These are phyloP conservation scores for Hetaerina americana DNA, from an alignment of 1,140 invertebrate species.

Conservation along the genomic window DNA sequence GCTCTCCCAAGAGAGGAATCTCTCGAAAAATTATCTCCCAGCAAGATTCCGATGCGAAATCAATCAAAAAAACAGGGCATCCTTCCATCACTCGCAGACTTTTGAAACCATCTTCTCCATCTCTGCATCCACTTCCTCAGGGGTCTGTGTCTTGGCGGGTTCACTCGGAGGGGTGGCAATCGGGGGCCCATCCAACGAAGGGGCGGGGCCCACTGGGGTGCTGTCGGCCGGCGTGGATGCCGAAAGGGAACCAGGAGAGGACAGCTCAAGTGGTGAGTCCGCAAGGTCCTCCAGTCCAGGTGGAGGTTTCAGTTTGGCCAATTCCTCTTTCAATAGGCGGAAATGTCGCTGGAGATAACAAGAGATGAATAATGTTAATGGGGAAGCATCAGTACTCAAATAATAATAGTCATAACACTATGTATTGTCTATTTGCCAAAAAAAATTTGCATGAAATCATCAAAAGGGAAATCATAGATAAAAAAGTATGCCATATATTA, in stretches of 20 bases:
- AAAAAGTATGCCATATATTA: too few relatives aligned
- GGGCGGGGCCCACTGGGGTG: constrained; percentile 6
- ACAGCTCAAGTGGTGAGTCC: constrained; percentile 29
- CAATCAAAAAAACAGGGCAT: too few relatives aligned
- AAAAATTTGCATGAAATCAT: constrained; percentile 19
- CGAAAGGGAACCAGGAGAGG: constrained; percentile 34
- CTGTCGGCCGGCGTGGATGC: constrained; percentile 25
- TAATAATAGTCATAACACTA: constrained; percentile 9
- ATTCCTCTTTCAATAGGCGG: constrained; percentile 60
- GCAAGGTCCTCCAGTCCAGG: constrained; percentile 54
- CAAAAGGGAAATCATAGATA: constrained; percentile 7
- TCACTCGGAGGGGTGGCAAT: not conserved
- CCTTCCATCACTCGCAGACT: constrained; percentile 39
- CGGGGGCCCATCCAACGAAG: not conserved
- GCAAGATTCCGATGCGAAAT: too few relatives aligned
- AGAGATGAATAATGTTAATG: too few relatives aligned
- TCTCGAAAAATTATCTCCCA: too few relatives aligned
- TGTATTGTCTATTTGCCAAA: not conserved
- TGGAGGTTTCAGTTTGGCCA: constrained; percentile 62
- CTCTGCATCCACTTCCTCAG: constrained; percentile 38
- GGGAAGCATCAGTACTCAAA: too few relatives aligned
- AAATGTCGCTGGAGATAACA: constrained; percentile 53
- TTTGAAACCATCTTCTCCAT: constrained; percentile 63
- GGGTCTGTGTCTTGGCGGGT: not conserved
- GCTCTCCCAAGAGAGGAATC: too few relatives aligned